Evolutionary conservation across 30 jellyfish, hydroid and myxozoan genomes (phyloP).

Genomic region (Rhopilema esculentum): DNA sequence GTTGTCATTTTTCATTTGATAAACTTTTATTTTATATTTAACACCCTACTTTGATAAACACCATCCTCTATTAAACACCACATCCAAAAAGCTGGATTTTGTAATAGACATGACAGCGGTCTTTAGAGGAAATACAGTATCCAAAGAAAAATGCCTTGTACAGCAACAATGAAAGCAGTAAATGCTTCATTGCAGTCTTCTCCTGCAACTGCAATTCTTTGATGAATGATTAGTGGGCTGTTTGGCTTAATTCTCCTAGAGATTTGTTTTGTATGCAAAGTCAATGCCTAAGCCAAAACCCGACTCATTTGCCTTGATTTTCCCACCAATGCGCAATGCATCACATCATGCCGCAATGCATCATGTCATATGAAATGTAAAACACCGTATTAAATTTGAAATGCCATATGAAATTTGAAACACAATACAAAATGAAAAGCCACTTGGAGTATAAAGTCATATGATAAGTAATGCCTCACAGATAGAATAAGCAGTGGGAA

Average conservation of each 20-base stretch:
- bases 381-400: not conserved
- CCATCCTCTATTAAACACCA: no score
- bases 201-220: not conserved
- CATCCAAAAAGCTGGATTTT: no score
- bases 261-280: not conserved
- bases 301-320: not conserved
- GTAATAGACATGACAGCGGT: no score
- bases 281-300: not conserved
- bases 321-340: not conserved
- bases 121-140: no score
- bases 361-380: not conserved
- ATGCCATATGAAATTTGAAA: not conserved
- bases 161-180: not conserved
- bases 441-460: no score
- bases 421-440: not conserved
- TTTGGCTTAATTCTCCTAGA: not conserved
- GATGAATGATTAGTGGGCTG: not conserved
- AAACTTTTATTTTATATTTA: no score
- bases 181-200: not conserved
- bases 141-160: not conserved
- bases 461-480: not conserved
- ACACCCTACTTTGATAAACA: no score
- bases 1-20: no score
- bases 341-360: not conserved
- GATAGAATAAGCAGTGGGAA: not conserved